Base-by-base conservation (phyloP, 2,888 invertebrate species). In the Argynnis bischoffii region DNA sequence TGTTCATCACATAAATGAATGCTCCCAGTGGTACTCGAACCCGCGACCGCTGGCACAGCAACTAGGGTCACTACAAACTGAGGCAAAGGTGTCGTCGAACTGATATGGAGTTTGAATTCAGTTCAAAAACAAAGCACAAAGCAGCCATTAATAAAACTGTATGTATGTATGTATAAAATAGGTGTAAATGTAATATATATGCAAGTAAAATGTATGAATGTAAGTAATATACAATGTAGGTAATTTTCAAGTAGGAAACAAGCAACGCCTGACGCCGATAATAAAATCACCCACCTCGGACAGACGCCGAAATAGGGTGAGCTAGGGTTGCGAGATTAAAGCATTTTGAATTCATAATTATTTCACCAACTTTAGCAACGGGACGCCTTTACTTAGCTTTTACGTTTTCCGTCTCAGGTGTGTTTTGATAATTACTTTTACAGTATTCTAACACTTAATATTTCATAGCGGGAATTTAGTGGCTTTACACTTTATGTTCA, bases 221-320 rank as follows among this genome's bases (percentile, higher is more conserved):
- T 18, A 57, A 16, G 16, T 50, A 50, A 50, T 50, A 16, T 16
- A 50, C 16, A 8, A 16, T 50, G 18, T 50, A 51, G 8, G 50
- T 55, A 57, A 53, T 26, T 50, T 14, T 14, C 65, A 21, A 55
- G 55, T 67, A 53, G 66, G 63, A 63, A 68, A 70, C 68, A 68
- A 68, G 61, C 35, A 41, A 41, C 59, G 51, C 54, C 59, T 53
- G 60, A 55, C 64, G 53, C 55, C 59, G 50, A 64, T 67, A 70
- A 63, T 69, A 70, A 72, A 67, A 67, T 70, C 63, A 63, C 66
- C 68, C 66, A 64, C 64, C 26, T 54, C 54, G 55, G 64, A 56
- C 71, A 55, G 64, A 41, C 64, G n/a, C 59, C 65, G 14, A 57
- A 53, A 53, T 35, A 14, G 55, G 55, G 66, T 21, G 35, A 31